Percentiles rank a stretch among this genome's conserved stretches.
These are phyloP conservation scores for Lottia gigantea DNA, from an alignment of 2,888 invertebrate species.

Conservation along the genomic window DNA sequence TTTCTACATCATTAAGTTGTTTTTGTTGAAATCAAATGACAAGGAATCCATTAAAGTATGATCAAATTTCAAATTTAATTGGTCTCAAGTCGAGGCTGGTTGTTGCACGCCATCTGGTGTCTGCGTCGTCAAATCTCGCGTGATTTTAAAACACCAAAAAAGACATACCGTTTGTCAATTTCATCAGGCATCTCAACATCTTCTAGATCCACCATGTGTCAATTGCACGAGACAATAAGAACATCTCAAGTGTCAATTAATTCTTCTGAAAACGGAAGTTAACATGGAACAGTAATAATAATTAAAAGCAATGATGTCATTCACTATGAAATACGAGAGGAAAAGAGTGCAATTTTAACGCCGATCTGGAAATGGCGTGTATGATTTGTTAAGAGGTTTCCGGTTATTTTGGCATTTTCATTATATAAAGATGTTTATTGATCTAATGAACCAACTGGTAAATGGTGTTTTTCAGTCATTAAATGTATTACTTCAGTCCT, in stretches of 20 bases:
- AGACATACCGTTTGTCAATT: background rate
- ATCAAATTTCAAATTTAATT: background rate
- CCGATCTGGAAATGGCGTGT: no score
- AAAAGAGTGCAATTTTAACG: no score
- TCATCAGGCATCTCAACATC: no score
- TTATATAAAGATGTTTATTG: no score
- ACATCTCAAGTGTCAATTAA: background rate
- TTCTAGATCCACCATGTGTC: background rate
- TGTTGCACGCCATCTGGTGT: background rate
- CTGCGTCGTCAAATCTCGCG: background rate
- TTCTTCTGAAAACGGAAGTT: background rate
- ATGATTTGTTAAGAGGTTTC: no score
- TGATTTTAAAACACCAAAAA: background rate
- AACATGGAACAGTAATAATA: constrained; percentile 2
- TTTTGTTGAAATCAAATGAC: no score
- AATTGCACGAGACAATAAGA: background rate
- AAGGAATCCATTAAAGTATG: background rate
- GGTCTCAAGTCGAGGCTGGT: constrained; percentile 10
- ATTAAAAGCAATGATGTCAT: background rate
- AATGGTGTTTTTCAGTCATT: no score
- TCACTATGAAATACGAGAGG: no score
- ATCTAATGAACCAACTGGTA: no score
- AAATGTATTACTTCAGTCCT: no score
- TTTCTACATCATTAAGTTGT: no score
- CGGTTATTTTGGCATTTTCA: no score